phyloP scores from a whole-genome alignment of 1,140 invertebrate species.

The Hestina assimilis region DNA sequence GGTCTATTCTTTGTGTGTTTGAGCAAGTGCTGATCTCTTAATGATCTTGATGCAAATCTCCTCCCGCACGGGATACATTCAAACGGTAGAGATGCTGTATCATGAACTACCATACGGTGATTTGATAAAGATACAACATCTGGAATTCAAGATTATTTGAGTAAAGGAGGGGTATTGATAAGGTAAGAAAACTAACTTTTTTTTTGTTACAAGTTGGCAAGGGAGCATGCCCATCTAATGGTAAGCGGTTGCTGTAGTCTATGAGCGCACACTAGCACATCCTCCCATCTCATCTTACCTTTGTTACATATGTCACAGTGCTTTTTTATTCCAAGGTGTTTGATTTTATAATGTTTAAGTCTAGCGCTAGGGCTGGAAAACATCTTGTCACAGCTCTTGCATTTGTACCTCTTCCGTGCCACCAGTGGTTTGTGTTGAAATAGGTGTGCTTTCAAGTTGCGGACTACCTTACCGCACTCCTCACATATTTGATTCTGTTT shows the following conservation, averaged over 20 bases:
- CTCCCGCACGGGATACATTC: slow-evolving; percentile 50
- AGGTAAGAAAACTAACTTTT: too few species aligned
- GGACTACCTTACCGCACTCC: slow-evolving; percentile 58
- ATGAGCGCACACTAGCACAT: background rate
- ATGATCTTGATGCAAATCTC: slow-evolving; percentile 45
- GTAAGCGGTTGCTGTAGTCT: too few species aligned
- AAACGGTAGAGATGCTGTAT: slow-evolving; percentile 37
- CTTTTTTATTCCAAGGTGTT: slow-evolving; percentile 55
- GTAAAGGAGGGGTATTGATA: too few species aligned
- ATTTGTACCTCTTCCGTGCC: slow-evolving; percentile 38
- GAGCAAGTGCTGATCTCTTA: slow-evolving; percentile 38
- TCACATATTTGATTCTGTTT: slow-evolving; percentile 44
- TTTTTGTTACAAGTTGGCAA: too few species aligned
- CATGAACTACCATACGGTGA: slow-evolving; percentile 42
- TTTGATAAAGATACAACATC: slow-evolving; percentile 35
- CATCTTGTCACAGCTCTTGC: slow-evolving; percentile 50
- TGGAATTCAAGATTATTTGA: too few species aligned
- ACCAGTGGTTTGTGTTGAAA: slow-evolving; percentile 30
- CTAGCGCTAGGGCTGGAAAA: slow-evolving; percentile 39
- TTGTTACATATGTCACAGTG: slow-evolving; percentile 59
- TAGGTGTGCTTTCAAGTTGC: slow-evolving; percentile 47
- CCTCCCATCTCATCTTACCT: slow-evolving; percentile 31
- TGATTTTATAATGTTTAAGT: slow-evolving; percentile 48
- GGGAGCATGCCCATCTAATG: too few species aligned
- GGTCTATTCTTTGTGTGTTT: slow-evolving; percentile 51